These are phyloP conservation scores for Sus cebifrons DNA, from an alignment of 2,797 vertebrate species.

Conservation along the genomic window DNA sequence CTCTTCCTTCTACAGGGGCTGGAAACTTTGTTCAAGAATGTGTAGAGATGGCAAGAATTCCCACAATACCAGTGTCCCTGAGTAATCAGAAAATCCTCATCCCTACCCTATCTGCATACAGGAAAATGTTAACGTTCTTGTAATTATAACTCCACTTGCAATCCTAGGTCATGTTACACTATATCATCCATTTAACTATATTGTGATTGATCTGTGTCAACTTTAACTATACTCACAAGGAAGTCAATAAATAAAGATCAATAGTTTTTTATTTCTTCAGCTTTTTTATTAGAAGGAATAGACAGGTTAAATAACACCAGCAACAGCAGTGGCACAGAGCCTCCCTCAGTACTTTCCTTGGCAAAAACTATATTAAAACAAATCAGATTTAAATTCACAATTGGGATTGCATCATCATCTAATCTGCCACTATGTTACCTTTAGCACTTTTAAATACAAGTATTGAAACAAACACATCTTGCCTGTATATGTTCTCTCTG, in stretches of 20 bases:
- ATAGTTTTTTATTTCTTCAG: constrained; percentile 96
- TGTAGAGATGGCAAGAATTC: background rate
- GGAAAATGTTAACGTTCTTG: constrained; percentile 87
- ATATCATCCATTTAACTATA: constrained; percentile 96
- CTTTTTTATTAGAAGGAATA: constrained; percentile 96
- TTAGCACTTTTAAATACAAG: constrained; percentile 37
- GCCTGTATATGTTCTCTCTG: background rate
- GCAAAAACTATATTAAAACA: constrained; percentile 62
- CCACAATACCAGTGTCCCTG: background rate
- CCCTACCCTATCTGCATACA: constrained; percentile 45
- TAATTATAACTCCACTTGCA: constrained; percentile 93
- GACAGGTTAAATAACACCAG: constrained; percentile 93
- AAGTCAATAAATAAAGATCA: constrained; percentile 97
- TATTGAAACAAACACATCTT: constrained; percentile 47
- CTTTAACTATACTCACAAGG: constrained; percentile 96
- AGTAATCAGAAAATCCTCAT: constrained; percentile 1
- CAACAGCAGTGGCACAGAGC: constrained; percentile 65
- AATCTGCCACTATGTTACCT: constrained; percentile 44
- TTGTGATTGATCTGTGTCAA: constrained; percentile 98
- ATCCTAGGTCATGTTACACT: constrained; percentile 90
- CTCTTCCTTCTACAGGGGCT: background rate
- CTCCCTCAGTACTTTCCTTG: constrained; percentile 66
- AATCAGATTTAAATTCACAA: constrained; percentile 69
- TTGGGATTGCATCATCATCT: constrained; percentile 60
- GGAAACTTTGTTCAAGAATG: background rate